phyloP scores from a whole-genome alignment of 2,797 vertebrate species.

The Pristis pectinata region DNA sequence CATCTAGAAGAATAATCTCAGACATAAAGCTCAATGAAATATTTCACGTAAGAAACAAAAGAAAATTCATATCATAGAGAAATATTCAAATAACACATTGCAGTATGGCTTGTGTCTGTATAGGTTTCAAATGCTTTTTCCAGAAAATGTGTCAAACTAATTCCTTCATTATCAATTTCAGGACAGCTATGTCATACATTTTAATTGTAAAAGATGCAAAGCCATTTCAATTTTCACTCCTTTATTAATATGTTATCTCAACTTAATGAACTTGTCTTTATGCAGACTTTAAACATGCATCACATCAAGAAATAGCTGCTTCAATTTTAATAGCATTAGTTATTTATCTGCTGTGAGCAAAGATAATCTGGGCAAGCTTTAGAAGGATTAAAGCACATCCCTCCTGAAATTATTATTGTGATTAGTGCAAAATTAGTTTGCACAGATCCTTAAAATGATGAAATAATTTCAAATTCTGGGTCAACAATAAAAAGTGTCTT shows the following conservation, averaged over 20 bases:
- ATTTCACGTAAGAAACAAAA: not conserved
- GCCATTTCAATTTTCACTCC: not conserved
- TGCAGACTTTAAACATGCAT: not conserved
- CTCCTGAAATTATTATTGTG: not conserved
- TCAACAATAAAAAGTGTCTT: not conserved
- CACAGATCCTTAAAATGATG: not conserved
- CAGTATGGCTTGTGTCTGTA: not conserved
- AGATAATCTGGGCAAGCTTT: conserved; percentile 4
- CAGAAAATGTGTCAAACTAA: not conserved
- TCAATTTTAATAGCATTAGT: conserved; percentile 16
- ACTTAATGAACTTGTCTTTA: not conserved
- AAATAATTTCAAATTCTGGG: conserved; percentile 19
- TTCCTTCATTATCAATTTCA: not conserved
- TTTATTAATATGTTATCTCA: not conserved
- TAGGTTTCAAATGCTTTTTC: not conserved
- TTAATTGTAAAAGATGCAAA: not conserved
- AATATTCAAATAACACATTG: not conserved
- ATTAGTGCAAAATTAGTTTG: conserved; percentile 22
- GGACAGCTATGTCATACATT: not conserved
- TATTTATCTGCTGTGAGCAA: not conserved
- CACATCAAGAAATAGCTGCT: not conserved
- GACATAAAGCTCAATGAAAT: not conserved
- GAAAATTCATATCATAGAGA: not conserved
- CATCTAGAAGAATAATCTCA: not conserved
- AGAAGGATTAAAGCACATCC: conserved; percentile 4